Base-by-base conservation (phyloP, 2,113 vertebrate species). In the Panthera leo region DNA sequence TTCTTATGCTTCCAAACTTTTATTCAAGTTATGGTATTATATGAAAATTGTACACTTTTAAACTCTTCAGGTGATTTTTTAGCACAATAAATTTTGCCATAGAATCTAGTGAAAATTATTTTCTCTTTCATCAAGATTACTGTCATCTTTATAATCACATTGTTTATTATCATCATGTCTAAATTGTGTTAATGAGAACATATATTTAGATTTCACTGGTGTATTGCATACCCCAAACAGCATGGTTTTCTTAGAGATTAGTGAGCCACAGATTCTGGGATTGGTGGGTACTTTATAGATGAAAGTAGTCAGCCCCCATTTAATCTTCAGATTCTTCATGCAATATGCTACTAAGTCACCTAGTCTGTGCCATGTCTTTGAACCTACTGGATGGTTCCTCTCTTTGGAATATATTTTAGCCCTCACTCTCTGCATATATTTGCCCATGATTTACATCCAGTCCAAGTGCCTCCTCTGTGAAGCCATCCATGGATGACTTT, bases 151-250 rank as follows among this genome's bases (percentile, higher is more conserved):
- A 39, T 45, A 48, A 75, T 48, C 34, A 67, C 55, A 61, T 15
- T 78, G 7, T 79, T 29, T 82, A 55, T 29, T 67, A 76, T 10
- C 2, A 73, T 73, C 1, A 5, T 68, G 16, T 95, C 45, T 10
- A 61, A 76, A 34, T 48, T 84, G 5, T 75, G 2, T 53, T 73
- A 71, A 67, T 2, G 58, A 63, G 31, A 48, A 29, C 21, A 61
- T 51, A 27, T 34, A 34, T 48, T 73, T 84, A 42, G 2, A 58
- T 87, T 4, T 76, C 71, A 45, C 23, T 85, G 21, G 70, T 45
- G 2, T 45, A 21, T 9, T 27, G 0, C 11, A 12, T 48, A 68
- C 0, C 0, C 2, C 11, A 1, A 13, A 71, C 73, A 76, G 1
- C 5, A 3, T 61, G 3, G 13, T 75, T 84, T 48, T 23, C 45